Percentiles rank a stretch among this genome's conserved stretches.
These are phyloP conservation scores for Argyresthia albistria DNA, from an alignment of 2,888 invertebrate genomes.

Conservation along the genomic window DNA sequence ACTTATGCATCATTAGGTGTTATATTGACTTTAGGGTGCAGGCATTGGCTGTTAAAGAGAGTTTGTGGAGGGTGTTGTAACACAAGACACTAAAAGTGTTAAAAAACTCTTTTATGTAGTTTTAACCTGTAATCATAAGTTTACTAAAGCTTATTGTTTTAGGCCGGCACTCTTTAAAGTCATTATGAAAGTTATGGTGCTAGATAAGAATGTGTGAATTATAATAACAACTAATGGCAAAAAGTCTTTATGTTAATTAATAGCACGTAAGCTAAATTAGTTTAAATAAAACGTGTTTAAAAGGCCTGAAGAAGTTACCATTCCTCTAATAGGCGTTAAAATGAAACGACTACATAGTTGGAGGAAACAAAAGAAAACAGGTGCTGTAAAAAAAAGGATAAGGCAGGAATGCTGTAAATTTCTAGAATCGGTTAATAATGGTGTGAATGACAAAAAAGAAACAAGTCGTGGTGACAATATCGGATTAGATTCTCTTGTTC, in stretches of 20 bases:
- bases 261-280: too few relatives aligned
- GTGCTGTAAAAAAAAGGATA: conserved; percentile 3
- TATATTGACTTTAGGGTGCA: not conserved
- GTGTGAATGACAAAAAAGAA: not conserved
- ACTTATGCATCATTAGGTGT: not conserved
- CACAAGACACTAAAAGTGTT: not conserved
- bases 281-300: too few relatives aligned
- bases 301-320: too few relatives aligned
- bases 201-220: not conserved
- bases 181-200: not conserved
- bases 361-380: conserved; percentile 3
- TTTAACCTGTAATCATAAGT: not conserved
- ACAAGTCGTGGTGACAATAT: not conserved
- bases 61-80: not conserved
- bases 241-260: conserved; percentile 1
- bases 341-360: not conserved
- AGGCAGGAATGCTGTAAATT: not conserved
- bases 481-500: not conserved
- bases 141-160: not conserved
- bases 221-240: not conserved
- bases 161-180: not conserved
- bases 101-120: not conserved
- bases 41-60: conserved; percentile 1
- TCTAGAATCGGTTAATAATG: not conserved
- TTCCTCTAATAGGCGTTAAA: not conserved